These are phyloP conservation scores for Actinostola sp. DNA, from an alignment of 92 coral and sea anemone species.

Conservation along the genomic window DNA sequence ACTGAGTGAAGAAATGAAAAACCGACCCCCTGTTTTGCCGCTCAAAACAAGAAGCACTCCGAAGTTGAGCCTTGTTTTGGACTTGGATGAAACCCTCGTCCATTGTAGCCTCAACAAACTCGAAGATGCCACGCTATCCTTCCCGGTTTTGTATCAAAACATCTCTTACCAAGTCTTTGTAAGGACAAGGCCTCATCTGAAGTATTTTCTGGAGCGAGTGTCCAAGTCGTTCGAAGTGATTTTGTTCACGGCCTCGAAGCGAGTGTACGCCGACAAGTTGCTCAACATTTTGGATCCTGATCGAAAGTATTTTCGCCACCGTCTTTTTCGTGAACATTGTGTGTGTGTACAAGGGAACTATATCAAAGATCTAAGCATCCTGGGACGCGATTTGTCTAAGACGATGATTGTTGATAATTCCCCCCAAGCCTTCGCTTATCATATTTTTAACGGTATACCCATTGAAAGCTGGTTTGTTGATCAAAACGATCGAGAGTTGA, in stretches of 20 bases:
- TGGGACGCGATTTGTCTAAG: constrained; percentile 97
- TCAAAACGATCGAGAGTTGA: constrained; percentile 84
- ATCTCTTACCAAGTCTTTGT: constrained; percentile 98
- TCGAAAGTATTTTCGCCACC: constrained; percentile 90
- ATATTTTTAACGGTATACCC: constrained; percentile 97
- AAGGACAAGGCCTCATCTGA: constrained; percentile 94
- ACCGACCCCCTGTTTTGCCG: constrained; percentile 91
- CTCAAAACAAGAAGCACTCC: constrained; percentile 97
- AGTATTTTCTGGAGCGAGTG: constrained; percentile 88
- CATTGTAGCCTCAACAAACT: constrained; percentile 98
- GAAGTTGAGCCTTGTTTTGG: constrained; percentile 93
- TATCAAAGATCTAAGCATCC: constrained; percentile 93
- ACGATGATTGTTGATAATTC: constrained; percentile 99
- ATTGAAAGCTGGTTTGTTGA: constrained; percentile 99
- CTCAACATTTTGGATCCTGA: constrained; percentile 95
- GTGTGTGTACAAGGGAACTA: constrained; percentile 98
- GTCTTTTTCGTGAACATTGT: constrained; percentile 98
- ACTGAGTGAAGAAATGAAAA: constrained; percentile 78
- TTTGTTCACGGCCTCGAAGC: constrained; percentile 96
- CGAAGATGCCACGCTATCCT: constrained; percentile 95
- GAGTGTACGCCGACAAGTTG: constrained; percentile 97
- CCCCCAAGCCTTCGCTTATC: constrained; percentile 99
- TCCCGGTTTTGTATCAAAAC: constrained; percentile 97
- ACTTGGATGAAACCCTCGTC: constrained; percentile 96
- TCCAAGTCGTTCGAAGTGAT: constrained; percentile 93